phyloP scores from a whole-genome alignment of 1,140 invertebrate genomes.

The Meloidogyne chitwoodi region DNA sequence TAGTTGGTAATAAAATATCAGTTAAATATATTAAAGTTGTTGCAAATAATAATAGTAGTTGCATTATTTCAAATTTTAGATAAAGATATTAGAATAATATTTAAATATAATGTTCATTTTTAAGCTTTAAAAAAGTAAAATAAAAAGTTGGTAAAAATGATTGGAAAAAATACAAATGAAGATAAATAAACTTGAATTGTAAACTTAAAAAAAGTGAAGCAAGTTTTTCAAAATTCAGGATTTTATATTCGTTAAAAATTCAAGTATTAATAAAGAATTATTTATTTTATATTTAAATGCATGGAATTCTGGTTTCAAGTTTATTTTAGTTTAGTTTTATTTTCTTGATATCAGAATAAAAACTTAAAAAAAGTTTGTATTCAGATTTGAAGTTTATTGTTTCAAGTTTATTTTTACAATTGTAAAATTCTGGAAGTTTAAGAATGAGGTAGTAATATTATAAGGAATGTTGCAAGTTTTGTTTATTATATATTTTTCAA shows the following conservation, averaged over 20 bases:
- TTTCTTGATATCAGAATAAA: background rate
- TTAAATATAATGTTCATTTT: background rate
- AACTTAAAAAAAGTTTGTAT: background rate
- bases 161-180: no score
- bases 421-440: no score
- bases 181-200: background rate
- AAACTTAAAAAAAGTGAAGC: background rate
- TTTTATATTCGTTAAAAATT: no score
- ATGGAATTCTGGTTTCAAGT: no score
- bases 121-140: background rate
- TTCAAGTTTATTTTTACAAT: no score
- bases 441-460: no score
- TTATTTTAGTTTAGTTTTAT: no score
- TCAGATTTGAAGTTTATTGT: no score
- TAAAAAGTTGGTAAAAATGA: no score
- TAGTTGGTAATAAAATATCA: background rate
- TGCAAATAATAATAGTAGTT: background rate
- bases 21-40: background rate
- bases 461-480: background rate
- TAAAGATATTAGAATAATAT: background rate
- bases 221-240: background rate
- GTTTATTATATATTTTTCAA: no score
- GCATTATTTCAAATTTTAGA: background rate
- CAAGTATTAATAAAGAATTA: no score
- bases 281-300: no score